These are phyloP conservation scores for Anoura caudifer DNA, from an alignment of 2,113 vertebrate genomes.

Conservation along the genomic window DNA sequence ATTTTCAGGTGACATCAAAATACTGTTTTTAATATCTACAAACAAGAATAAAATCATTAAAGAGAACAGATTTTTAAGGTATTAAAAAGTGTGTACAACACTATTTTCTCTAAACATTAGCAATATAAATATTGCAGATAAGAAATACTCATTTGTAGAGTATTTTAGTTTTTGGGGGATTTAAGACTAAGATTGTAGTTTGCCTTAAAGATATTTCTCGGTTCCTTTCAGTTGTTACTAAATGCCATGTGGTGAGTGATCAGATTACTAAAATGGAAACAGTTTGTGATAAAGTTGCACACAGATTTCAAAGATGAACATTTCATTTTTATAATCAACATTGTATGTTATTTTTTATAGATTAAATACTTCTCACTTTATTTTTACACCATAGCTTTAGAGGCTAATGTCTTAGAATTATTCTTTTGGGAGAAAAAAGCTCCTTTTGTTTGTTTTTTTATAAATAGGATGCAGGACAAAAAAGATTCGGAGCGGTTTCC, in stretches of 20 bases:
- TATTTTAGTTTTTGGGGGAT: background rate
- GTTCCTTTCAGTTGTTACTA: background rate
- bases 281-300: background rate
- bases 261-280: slow-evolving; percentile 10
- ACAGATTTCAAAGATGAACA: background rate
- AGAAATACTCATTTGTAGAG: background rate
- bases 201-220: slow-evolving; percentile 1
- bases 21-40: background rate
- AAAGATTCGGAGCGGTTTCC: slow-evolving; percentile 94
- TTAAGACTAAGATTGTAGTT: slow-evolving; percentile 26
- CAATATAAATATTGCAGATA: background rate
- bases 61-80: background rate
- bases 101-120: background rate
- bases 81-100: background rate
- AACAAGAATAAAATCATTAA: background rate
- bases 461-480: slow-evolving; percentile 93
- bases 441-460: slow-evolving; percentile 33
- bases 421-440: background rate
- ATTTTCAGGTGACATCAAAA: slow-evolving; percentile 10
- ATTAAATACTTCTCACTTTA: background rate
- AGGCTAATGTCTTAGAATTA: slow-evolving; percentile 7
- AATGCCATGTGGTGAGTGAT: background rate
- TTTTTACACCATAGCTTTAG: slow-evolving; percentile 1
- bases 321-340: slow-evolving; percentile 20
- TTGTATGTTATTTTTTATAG: background rate